Evolutionary conservation across 2,797 vertebrate species (phyloP), one percentile per base, ranked within the genome.

Genomic region (Aplochiton taeniatus): DNA sequence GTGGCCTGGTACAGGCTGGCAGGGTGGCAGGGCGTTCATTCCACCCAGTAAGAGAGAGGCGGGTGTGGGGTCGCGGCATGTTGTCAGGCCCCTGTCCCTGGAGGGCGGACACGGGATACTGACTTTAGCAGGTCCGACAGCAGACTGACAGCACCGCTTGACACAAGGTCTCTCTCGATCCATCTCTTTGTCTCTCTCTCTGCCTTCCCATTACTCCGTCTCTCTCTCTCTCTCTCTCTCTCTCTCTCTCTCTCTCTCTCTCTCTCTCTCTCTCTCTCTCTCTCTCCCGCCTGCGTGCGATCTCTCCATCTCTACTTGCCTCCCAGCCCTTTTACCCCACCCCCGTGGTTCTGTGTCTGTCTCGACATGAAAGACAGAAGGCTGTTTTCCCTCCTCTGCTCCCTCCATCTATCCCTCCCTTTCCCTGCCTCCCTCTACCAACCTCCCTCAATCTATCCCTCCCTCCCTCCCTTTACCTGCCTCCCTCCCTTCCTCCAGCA

Each of bases 101-200:
- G 84, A 84, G 69, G 67, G 80, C 77, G 81, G 73, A 76, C 75
- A 14, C 81, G 83, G 82, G 85, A 81, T 64, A 69, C 71, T 68
- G 18, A 41, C 80, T 83, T 85, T 87, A 86, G 84, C 84, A 47
- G 65, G 79, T 77, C 76, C 79, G 81, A 82, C 79, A 79, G 75
- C 74, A 76, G 77, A 73, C 70, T 79, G 86, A 86, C 85, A 82
- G 62, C 54, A 57, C 63, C 50, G 62, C 68, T 63, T 82, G 80
- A 83, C 83, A 79, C 69, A 59, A 57, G 67, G 55, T 47, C 52
- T 56, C 44, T 16, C 58, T 17, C 52, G 13, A 42, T 18, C 58
- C 45, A 42, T 45, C 44, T 18, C 58, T 11, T 45, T 51, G 14
- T 51, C 50, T 12, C 50, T 51, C 48, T 50, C 48, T 50, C 48